phyloP scores from a whole-genome alignment of 2,113 vertebrate species.

The Nanger granti region DNA sequence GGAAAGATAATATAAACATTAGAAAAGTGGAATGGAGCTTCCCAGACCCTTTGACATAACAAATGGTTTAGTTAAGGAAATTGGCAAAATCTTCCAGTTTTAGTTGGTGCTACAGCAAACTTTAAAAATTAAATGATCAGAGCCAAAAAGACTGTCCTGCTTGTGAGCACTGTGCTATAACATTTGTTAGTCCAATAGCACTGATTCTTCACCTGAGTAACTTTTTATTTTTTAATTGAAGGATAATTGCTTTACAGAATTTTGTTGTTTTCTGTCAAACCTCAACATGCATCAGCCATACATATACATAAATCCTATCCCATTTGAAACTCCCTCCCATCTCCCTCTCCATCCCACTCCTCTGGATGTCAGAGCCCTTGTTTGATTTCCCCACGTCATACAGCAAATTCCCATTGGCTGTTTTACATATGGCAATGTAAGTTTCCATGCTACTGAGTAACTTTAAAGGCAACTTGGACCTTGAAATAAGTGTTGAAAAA shows the following conservation, averaged over 20 bases:
- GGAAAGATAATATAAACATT: not conserved
- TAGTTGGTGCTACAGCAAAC: not conserved
- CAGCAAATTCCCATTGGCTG: not conserved
- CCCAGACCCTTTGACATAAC: not conserved
- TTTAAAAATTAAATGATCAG: not conserved
- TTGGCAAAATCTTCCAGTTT: not conserved
- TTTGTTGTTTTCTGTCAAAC: not conserved
- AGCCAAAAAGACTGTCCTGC: not conserved
- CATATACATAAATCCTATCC: not conserved
- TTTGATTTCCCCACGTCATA: not conserved
- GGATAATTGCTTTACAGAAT: not conserved
- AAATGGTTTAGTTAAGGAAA: not conserved
- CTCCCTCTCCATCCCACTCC: not conserved
- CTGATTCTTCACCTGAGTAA: not conserved
- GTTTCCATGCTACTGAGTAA: not conserved
- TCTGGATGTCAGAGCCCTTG: not conserved
- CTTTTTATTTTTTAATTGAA: not conserved
- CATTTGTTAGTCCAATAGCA: not conserved
- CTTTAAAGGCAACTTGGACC: not conserved
- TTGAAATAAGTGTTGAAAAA: not conserved
- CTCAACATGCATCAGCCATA: not conserved
- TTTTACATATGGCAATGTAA: not conserved
- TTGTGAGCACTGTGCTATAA: accelerated
- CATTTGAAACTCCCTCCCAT: not conserved
- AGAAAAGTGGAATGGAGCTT: not conserved